A percentile compares a stretch with the other conserved stretches of the same genome.
Evolutionary conservation across 2,888 invertebrate species (phyloP).

Genomic region (Drosophila atroscutellata): DNA sequence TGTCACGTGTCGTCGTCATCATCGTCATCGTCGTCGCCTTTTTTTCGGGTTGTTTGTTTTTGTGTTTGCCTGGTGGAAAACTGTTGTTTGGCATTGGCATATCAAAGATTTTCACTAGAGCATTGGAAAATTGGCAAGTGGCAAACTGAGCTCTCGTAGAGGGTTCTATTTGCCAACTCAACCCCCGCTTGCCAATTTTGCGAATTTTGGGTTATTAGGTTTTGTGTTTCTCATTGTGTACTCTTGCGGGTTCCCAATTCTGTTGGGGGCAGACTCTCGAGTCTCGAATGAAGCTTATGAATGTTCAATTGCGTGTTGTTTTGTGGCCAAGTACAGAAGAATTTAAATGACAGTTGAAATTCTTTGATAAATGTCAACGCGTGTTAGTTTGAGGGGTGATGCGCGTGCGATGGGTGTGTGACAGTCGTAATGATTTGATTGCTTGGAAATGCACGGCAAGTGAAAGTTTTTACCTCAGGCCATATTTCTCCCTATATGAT

Average conservation of each 20-base stretch:
- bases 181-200: constrained; percentile 53
- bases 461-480: constrained; percentile 45
- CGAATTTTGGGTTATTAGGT: constrained; percentile 72
- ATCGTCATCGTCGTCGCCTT: constrained; percentile 20
- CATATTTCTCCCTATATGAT: constrained; percentile 31
- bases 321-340: constrained; percentile 36
- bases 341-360: constrained; percentile 72
- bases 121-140: constrained; percentile 62
- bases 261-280: constrained; percentile 1
- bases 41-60: constrained; percentile 33
- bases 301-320: constrained; percentile 72
- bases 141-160: constrained; percentile 26
- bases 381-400: constrained; percentile 39
- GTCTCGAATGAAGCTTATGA: constrained; percentile 50
- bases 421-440: constrained; percentile 66
- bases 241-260: constrained; percentile 49
- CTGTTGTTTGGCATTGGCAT: constrained; percentile 59
- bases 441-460: constrained; percentile 55
- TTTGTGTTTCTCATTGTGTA: constrained; percentile 45
- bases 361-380: constrained; percentile 72
- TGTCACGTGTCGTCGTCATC: constrained; percentile 70
- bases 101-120: constrained; percentile 70
- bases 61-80: constrained; percentile 54
- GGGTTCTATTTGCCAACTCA: constrained; percentile 20
- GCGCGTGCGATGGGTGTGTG: constrained; percentile 25